phyloP scores from a whole-genome alignment of 2,113 vertebrate genomes.

The Dromaius novaehollandiae region DNA sequence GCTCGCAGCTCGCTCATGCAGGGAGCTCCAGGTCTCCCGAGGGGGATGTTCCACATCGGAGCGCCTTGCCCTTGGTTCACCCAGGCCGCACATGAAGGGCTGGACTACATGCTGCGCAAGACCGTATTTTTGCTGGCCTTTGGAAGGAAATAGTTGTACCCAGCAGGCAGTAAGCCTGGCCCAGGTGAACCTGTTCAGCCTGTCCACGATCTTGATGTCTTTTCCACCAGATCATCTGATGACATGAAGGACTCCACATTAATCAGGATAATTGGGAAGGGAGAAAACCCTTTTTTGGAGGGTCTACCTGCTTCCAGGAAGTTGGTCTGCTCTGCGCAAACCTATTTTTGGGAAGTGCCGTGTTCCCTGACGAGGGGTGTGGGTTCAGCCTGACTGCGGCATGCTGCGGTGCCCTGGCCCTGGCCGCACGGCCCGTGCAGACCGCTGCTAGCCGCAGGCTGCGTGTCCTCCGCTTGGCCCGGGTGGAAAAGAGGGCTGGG shows the following conservation, averaged over 20 bases:
- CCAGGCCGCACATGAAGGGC: accelerated
- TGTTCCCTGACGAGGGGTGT: neutral
- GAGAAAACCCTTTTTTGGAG: neutral
- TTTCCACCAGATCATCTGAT: neutral
- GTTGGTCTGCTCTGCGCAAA: too few relatives aligned
- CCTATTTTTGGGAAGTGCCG: neutral
- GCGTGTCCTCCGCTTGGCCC: too few relatives aligned
- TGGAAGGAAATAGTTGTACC: neutral
- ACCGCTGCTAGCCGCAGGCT: neutral
- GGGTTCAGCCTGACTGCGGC: neutral
- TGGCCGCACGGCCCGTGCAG: neutral
- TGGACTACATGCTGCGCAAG: neutral
- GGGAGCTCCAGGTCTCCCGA: neutral
- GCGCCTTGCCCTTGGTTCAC: neutral
- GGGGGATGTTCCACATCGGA: neutral
- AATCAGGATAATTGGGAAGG: neutral
- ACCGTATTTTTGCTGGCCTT: neutral
- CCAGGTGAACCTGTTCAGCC: neutral
- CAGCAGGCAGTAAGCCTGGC: too few relatives aligned
- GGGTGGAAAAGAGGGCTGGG: neutral
- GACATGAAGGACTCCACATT: neutral
- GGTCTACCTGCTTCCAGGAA: neutral
- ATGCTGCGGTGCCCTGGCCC: neutral
- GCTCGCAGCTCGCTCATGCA: neutral
- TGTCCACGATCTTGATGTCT: neutral